Conservation (phyloP, 2,888 invertebrate genomes). For the Melinopterus prodromus region DNA sequence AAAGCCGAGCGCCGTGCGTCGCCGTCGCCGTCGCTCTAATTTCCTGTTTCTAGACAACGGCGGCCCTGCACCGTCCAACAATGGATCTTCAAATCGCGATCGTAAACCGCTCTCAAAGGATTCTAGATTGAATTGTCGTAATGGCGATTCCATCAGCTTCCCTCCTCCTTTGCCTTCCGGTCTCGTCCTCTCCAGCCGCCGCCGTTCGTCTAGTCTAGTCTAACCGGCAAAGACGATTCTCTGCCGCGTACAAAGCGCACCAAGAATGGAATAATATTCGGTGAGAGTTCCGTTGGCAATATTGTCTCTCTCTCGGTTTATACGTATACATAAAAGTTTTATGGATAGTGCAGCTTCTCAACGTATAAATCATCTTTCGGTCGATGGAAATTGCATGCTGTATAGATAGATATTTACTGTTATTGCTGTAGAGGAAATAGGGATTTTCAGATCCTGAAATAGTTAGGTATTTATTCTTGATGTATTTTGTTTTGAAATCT, state of each 20-base stretch:
- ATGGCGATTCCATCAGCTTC: slow-evolving; percentile 4
- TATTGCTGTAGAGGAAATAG: no score
- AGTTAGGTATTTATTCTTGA: no score
- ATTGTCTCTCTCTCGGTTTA: background rate
- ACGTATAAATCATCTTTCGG: background rate
- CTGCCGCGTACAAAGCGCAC: background rate
- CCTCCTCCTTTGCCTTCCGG: background rate
- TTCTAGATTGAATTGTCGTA: slow-evolving; percentile 4
- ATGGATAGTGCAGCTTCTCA: background rate
- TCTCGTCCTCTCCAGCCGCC: background rate
- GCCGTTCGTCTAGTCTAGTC: background rate
- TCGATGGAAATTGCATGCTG: background rate
- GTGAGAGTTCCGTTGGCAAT: background rate
- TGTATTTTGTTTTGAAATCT: no score
- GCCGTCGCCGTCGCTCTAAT: background rate
- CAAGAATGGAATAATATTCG: background rate
- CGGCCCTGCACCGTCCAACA: background rate
- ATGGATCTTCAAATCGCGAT: background rate
- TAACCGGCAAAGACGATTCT: background rate
- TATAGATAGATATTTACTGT: no score
- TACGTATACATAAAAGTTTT: background rate
- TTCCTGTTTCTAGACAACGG: slow-evolving; percentile 4
- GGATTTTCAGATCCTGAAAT: no score
- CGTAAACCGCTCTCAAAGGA: background rate
- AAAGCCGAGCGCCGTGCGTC: background rate